A percentile compares a stretch with the other conserved stretches of the same genome.
phyloP scores from a whole-genome alignment of 2,797 vertebrate genomes.

The Urophycis tenuis region DNA sequence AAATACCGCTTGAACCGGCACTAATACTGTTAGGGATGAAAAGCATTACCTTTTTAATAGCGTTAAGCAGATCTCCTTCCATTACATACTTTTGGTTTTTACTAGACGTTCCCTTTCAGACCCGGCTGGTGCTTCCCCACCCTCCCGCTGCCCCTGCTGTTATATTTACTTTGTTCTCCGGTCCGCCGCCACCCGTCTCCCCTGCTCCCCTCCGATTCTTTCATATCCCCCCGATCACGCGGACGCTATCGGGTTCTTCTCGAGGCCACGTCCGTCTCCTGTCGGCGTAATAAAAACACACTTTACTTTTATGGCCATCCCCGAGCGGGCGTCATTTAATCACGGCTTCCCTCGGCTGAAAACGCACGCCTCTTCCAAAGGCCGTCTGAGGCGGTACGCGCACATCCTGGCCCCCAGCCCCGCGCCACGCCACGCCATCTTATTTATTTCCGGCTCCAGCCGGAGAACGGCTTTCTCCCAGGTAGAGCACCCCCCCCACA shows the following conservation, averaged over 20 bases:
- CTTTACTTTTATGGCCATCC: conserved; percentile 42
- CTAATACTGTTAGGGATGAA: neutral
- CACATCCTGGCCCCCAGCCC: conserved; percentile 24
- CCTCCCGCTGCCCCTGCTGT: neutral
- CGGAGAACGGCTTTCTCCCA: neutral
- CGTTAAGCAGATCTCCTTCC: neutral
- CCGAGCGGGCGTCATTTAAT: conserved; percentile 44
- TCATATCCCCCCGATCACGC: neutral
- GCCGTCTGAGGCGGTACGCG: conserved; percentile 22
- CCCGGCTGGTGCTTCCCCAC: neutral
- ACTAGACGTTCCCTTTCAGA: neutral
- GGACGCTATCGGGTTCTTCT: conserved; percentile 6
- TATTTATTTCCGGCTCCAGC: conserved; percentile 13
- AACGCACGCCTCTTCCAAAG: conserved; percentile 31
- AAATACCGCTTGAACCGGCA: neutral
- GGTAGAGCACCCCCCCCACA: neutral
- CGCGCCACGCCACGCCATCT: conserved; percentile 11
- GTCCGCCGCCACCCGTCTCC: neutral
- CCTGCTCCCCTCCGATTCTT: neutral
- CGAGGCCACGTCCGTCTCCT: conserved; percentile 47
- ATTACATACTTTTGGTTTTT: neutral
- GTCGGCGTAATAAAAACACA: conserved; percentile 45
- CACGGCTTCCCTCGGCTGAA: conserved; percentile 28
- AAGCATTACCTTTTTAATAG: neutral
- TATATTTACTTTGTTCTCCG: neutral